Evolutionary conservation across 1,140 invertebrate species (phyloP), one percentile per base, ranked within the genome.

Genomic region (Calycopis cecrops): DNA sequence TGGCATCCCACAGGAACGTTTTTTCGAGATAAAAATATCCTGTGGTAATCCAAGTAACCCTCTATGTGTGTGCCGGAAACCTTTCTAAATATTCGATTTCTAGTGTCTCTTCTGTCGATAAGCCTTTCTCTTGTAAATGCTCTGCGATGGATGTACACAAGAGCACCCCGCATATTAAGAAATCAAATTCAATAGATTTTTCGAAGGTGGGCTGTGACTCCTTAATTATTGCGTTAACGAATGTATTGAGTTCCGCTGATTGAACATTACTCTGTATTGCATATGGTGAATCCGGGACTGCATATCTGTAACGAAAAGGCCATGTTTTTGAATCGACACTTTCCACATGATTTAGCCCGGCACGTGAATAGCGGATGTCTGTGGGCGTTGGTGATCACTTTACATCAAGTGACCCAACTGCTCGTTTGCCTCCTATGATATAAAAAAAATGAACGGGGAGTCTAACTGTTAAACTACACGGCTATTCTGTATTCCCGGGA

Each of bases 1-100:
- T n/a, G n/a, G n/a, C n/a, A n/a, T n/a, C n/a, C n/a, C n/a, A n/a
- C n/a, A n/a, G n/a, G n/a, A n/a, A n/a, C n/a, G n/a, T n/a, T n/a
- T n/a, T n/a, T n/a, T n/a, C n/a, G n/a, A n/a, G n/a, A n/a, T n/a
- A n/a, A n/a, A n/a, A n/a, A n/a, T n/a, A n/a, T n/a, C n/a, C n/a
- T n/a, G n/a, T n/a, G n/a, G n/a, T n/a, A n/a, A n/a, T n/a, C n/a
- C n/a, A n/a, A n/a, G n/a, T n/a, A n/a, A n/a, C n/a, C n/a, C n/a
- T n/a, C n/a, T n/a, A n/a, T n/a, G n/a, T n/a, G n/a, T n/a, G 98
- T 3, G 97, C 92, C 42, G 96, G 95, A 62, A 93, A 92, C 67
- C 94, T 91, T 79, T 97, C 94, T 34, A 98, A 85, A 89, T 98
- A 99, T 88, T 99, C 97, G 50, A 99, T 89, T 55, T 95, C 92